A percentile compares a stretch with the other conserved stretches of the same genome.
Evolutionary conservation across 2,888 invertebrate genomes (phyloP).

Genomic region (Clistopyga incitator): DNA sequence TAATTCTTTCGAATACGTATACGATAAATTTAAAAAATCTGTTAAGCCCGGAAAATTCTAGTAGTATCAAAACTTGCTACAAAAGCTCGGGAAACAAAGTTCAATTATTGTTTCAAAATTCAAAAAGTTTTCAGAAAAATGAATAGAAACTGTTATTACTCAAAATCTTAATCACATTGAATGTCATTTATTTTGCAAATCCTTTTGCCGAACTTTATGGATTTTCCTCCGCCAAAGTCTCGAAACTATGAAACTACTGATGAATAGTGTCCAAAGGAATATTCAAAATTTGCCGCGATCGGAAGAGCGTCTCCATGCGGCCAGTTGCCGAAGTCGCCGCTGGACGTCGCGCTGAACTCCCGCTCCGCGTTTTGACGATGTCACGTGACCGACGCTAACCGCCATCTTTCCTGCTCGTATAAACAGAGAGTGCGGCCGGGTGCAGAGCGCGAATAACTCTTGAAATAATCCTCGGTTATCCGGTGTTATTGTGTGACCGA

Average conservation of each 20-base stretch:
- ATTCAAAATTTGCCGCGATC: constrained; percentile 52
- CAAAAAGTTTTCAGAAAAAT: too few relatives aligned
- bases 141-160: too few relatives aligned
- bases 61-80: too few relatives aligned
- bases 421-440: constrained; percentile 85
- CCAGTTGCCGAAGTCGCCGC: constrained; percentile 63
- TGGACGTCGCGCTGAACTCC: constrained; percentile 79
- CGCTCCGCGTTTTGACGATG: constrained; percentile 79
- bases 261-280: neutral
- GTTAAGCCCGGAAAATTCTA: too few relatives aligned
- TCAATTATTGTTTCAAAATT: too few relatives aligned
- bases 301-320: constrained; percentile 72
- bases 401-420: constrained; percentile 87
- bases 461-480: constrained; percentile 79
- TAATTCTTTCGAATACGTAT: too few relatives aligned
- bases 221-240: neutral
- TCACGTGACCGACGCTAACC: constrained; percentile 88
- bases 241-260: neutral
- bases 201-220: too few relatives aligned
- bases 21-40: too few relatives aligned
- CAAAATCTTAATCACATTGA: too few relatives aligned
- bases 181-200: neutral
- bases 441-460: constrained; percentile 82
- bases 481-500: constrained; percentile 81
- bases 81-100: too few relatives aligned